These are phyloP conservation scores for Propithecus perrieri DNA, from an alignment of 2,797 vertebrate genomes.

Conservation along the genomic window DNA sequence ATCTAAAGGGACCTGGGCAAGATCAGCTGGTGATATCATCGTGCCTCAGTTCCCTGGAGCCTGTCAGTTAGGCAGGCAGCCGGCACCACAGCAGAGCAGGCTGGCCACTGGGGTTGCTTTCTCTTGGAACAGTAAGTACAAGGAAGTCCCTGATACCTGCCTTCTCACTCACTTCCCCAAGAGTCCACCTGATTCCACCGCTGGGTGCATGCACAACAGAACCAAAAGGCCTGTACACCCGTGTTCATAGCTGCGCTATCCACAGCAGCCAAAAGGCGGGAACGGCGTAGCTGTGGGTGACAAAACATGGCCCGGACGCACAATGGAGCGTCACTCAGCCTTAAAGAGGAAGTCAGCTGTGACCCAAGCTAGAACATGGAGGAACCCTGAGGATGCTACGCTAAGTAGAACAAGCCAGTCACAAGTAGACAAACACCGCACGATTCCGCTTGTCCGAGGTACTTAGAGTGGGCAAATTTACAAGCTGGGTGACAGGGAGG, in stretches of 20 bases:
- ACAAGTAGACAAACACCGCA: neutral
- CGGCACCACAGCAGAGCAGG: neutral
- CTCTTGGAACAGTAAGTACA: neutral
- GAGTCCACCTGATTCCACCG: neutral
- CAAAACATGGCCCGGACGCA: rapidly evolving
- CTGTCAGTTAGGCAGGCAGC: neutral
- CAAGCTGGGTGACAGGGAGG: too few relatives aligned
- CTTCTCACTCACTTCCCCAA: neutral
- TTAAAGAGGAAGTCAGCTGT: neutral
- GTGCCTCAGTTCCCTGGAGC: neutral
- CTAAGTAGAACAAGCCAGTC: neutral
- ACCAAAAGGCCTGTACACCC: rapidly evolving
- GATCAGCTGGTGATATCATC: rapidly evolving
- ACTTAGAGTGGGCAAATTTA: neutral
- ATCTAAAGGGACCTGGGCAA: neutral
- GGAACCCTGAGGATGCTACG: neutral
- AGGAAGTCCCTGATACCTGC: neutral
- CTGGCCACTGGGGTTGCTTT: neutral
- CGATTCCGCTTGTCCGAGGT: neutral
- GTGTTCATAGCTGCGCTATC: neutral
- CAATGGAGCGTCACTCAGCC: rapidly evolving
- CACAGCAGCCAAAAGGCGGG: neutral
- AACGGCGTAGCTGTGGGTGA: rapidly evolving
- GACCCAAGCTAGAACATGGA: rapidly evolving
- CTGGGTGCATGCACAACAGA: neutral